These are phyloP conservation scores for Lepus europaeus DNA, from an alignment of 2,113 vertebrate species.

Conservation along the genomic window DNA sequence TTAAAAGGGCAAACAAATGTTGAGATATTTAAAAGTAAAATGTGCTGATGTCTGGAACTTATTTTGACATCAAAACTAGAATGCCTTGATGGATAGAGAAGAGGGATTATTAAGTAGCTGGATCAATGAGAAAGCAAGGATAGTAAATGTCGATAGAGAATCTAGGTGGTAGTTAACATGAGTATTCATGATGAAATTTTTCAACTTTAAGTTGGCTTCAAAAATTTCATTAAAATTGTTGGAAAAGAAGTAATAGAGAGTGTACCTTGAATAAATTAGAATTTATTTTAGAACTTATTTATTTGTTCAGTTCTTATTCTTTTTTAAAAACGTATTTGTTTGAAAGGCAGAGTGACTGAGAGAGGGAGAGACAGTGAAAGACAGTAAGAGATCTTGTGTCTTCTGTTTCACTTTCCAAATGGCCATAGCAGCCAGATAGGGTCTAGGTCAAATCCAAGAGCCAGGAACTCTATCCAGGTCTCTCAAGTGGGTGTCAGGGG, in stretches of 20 bases:
- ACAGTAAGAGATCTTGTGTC: no score
- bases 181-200: neutral
- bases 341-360: no score
- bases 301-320: no score
- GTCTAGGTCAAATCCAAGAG: no score
- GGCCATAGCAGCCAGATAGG: no score
- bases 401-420: no score
- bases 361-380: no score
- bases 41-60: neutral
- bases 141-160: neutral
- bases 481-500: no score
- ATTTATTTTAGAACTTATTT: no score
- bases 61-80: slow-evolving; percentile 19
- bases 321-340: no score
- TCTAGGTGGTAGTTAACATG: no score
- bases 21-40: neutral
- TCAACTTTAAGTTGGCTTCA: neutral
- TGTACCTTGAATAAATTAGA: neutral
- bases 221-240: neutral
- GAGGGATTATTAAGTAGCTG: neutral
- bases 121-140: neutral
- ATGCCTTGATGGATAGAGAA: neutral
- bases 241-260: neutral
- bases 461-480: no score
- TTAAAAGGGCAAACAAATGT: neutral